phyloP scores from a whole-genome alignment of 2,797 vertebrate genomes.

The Arctocebus calabarensis region DNA sequence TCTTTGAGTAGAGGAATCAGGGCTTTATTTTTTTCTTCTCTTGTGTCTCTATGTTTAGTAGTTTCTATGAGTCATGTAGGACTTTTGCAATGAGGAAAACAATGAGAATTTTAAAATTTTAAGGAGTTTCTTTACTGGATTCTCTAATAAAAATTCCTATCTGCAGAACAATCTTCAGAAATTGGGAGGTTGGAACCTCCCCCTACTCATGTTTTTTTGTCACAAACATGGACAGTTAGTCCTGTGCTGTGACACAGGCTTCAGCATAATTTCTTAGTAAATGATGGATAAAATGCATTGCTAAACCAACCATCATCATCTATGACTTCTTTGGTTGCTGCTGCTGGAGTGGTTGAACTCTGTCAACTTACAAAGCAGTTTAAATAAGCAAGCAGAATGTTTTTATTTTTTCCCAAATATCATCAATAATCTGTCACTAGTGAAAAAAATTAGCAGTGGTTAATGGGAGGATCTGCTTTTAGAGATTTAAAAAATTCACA shows the following conservation, averaged over 20 bases:
- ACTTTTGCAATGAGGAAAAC: slow-evolving; percentile 27
- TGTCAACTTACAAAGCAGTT: slow-evolving; percentile 8
- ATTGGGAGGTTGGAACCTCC: neutral
- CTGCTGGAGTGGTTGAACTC: neutral
- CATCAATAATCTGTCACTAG: neutral
- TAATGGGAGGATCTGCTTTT: neutral
- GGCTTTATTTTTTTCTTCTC: neutral
- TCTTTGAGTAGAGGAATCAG: neutral
- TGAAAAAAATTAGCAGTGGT: neutral
- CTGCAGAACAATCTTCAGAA: neutral
- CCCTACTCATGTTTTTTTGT: neutral
- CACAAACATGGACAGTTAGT: neutral
- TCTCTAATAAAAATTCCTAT: slow-evolving; percentile 22
- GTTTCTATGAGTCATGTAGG: neutral
- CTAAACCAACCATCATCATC: neutral
- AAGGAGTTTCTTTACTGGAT: neutral
- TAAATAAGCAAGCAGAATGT: neutral
- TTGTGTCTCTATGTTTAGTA: neutral
- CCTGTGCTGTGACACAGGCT: neutral
- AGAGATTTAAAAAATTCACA: neutral
- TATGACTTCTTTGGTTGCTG: slow-evolving; percentile 21
- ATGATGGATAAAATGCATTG: neutral
- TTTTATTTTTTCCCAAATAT: neutral
- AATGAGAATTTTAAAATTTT: slow-evolving; percentile 7
- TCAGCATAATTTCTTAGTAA: slow-evolving; percentile 14